Evolutionary conservation across 2,113 vertebrate genomes (phyloP), one percentile per base, ranked within the genome.

Genomic region (Myiopsitta monachus): DNA sequence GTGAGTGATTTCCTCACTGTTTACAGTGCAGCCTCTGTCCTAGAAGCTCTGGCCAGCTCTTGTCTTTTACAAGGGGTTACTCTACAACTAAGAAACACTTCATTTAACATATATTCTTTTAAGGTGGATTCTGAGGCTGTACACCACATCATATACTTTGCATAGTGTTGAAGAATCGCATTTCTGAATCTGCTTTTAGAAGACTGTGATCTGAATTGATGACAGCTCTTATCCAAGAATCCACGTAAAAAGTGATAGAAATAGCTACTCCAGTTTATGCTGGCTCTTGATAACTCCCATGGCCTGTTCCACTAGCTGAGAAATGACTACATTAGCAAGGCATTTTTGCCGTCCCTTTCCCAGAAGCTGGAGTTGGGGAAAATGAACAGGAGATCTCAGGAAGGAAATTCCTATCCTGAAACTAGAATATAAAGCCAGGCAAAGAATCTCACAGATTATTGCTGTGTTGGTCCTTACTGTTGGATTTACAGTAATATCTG

Each of bases 151-250:
- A 39, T 39, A 47, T 43, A 38, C 23, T 69, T 89, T 57, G 9
- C 19, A 26, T 8, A 30, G 9, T 41, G 19, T 8, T 73, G 39
- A 84, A 85, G 28, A 14, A 49, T 24, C 1, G 0, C 8, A 9
- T 77, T 79, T 66, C 74, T 69, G 22, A 87, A 73, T 26, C 57
- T 43, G 28, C 6, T 74, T 96, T 67, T 67, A 54, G 80, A 86
- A 77, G 46, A 15, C 22, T 62, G 22, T n/a, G 24, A 36, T 57
- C 52, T 68, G 62, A 85, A 24, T 18, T 10, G 15, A 51, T 49
- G 39, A 36, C 27, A 87, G 28, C 46, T 82, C 27, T 87, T 78
- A 55, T 4, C 19, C 22, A 66, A 70, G 49, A 62, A 64, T 47
- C 30, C 22, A 11, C 14, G 21, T 47, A 55, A 75, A 73, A 78